Evolutionary conservation across 2,888 invertebrate genomes (phyloP), one percentile per base, ranked within the genome.

Genomic region (Rhagium mordax): DNA sequence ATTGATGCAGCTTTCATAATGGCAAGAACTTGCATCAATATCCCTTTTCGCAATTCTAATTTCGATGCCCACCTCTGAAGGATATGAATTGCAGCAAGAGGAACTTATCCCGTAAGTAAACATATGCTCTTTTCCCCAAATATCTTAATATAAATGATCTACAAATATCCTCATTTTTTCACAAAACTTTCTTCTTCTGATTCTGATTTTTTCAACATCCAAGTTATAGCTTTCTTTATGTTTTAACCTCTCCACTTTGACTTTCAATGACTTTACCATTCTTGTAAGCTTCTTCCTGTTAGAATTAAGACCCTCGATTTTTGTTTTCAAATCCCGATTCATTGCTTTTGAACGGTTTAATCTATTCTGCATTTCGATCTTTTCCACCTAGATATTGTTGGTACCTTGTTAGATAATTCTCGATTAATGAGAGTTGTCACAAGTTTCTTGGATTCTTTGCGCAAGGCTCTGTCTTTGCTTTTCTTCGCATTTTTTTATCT

Each of bases 41-140:
- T 24, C 18, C 72, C 67, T 48, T 68, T 49, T 60, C 68, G n/a
- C 20, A 72, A 18, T 41, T 72, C 48, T 68, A 72, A 53, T 60
- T 53, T 66, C 16, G 59, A 29, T 24, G 59, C 33, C 59, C 59
- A 59, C 8, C 15, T 67, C 33, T 62, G 60, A 53, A 70, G 62
- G 6, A 51, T 57, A n/a, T 27, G 51, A 33, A 70, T 47, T 20
- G 41, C 62, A 16, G 62, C 51, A 16, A 64, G 41, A 29, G 70
- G 70, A 70, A 47, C 13, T 24, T 59, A 59, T 59, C 24, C 20
- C 61, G 13, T 67, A 72, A 72, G 49, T 68, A 68, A 21, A 66
- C n/a, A 55, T 67, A 72, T 16, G 48, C 20, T 51, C 67, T 59
- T 67, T 68, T 72, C 8, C 66, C 59, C 20, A 67, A 60, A 61